Base-by-base conservation (phyloP, 2,797 vertebrate genomes). In the Cyprinodon diabolis region DNA sequence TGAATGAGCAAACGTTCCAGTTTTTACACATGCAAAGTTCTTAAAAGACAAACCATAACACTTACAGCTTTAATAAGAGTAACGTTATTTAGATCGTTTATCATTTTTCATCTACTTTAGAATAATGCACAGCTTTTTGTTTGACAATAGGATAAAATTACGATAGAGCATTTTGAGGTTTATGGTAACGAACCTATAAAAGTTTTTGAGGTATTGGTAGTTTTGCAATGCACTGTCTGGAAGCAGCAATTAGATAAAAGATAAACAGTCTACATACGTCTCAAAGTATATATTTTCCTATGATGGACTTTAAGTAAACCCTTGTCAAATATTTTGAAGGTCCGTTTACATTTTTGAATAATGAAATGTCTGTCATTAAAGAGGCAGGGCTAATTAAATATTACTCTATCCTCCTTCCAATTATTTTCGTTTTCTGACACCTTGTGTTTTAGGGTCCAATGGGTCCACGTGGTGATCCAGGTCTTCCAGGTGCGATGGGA, bases 381-480 rank as follows among this genome's bases (percentile, higher is more conserved):
- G 47, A 17, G 7, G 51, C 48, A 35, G 43, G 10, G 68, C 52
- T 81, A 79, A 77, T 68, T 76, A 55, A 4, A 9, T 43, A 55
- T 74, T 54, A 69, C 62, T 70, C 25, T 6, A 37, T 6, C 35
- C 60, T 74, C 3, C 67, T 69, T 78, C 49, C 47, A 71, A 30
- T 54, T 23, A 52, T 19, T 49, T 4, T 54, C 56, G 48, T 52
- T 66, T 56, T 80, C 52, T 83, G 69, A 81, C 56, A 10, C 52
- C 37, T 78, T 58, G 1, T 67, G 58, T 70, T 84, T 6, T 74
- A 99, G 98, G 98, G 98, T 45, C 73, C 95, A 63, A 90, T 95
- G 88, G 98, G 98, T 87, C 94, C 95, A 85, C 97, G 97, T 70
- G 98, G 98, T 56, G 98, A 99, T 35, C 75, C 87, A 48, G 98